Base-by-base conservation (phyloP, 2,113 vertebrate species). In the Pelmatolapia mariae region DNA sequence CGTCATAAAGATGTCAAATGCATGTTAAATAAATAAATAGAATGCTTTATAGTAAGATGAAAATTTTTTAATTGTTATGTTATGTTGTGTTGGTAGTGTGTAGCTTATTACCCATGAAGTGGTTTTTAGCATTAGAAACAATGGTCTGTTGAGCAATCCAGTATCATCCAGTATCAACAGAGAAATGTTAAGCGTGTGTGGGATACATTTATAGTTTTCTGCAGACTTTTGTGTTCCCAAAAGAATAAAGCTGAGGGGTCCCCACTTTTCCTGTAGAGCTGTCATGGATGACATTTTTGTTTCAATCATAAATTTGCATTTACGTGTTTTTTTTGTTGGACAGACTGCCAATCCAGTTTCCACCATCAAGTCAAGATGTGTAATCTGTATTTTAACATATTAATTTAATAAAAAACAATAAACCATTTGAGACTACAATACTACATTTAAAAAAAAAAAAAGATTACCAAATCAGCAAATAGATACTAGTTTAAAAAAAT, bases 401-500 rank as follows among this genome's bases (percentile, higher is more conserved):
- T 0, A 31, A 36, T 63, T 63, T 19, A 63, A 63, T 63, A 63
- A 63, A 33, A 63, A 33, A 6, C 16, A 36, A 33, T 19, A 19
- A 36, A 19, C 6, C 29, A 7, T 63, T 19, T 33, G 31, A 63
- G 29, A 63, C 29, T 63, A 63, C 59, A 63, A 63, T 19, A 36
- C 29, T 2, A 63, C 59, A 33, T 59, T 26, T 0, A 10, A 31
- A 59, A 59, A 53, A 57, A 54, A 8, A 50, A 52, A 31, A 18
- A 10, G 7, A 19, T 0, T 10, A 63, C 59, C 29, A 63, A 63
- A 36, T 63, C 59, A 63, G 59, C 31, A 63, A 63, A 63, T 63
- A 36, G 16, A 19, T 36, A 11, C 9, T 16, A 63, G 31, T 19
- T 63, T 3, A 0, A 4, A 36, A 0, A 63, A 63, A 7, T 2